Percentiles rank a stretch among this genome's conserved stretches.
phyloP scores from a whole-genome alignment of 1,140 invertebrate genomes.

The Orussus abietinus region DNA sequence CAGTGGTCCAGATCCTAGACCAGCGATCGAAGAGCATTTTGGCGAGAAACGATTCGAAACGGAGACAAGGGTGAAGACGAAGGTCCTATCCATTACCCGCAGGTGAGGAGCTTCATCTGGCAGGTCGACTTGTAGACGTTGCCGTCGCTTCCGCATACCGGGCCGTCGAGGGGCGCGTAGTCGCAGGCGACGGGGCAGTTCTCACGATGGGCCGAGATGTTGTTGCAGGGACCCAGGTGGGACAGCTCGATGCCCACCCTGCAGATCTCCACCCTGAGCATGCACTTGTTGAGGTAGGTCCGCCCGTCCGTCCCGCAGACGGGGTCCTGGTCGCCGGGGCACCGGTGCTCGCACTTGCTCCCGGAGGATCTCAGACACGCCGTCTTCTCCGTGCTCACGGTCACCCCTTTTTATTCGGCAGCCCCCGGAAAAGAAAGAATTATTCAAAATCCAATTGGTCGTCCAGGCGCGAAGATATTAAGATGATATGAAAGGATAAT shows the following conservation, averaged over 20 bases:
- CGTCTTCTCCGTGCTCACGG: conserved; percentile 57
- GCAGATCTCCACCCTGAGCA: conserved; percentile 83
- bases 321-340: conserved; percentile 76
- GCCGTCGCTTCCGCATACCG: conserved; percentile 87
- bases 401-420: conserved; percentile 61
- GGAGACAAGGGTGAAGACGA: no score
- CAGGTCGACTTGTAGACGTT: conserved; percentile 92
- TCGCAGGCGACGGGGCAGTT: conserved; percentile 85
- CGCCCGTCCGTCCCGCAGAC: conserved; percentile 88
- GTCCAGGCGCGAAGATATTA: no score
- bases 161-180: conserved; percentile 77
- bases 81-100: no score
- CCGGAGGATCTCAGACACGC: conserved; percentile 68
- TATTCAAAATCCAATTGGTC: background rate
- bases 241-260: conserved; percentile 67
- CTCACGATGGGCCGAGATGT: conserved; percentile 80
- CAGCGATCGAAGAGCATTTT: no score
- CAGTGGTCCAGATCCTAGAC: no score
- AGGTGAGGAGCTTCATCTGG: conserved; percentile 86
- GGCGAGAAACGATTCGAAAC: no score
- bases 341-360: conserved; percentile 73
- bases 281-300: conserved; percentile 87
- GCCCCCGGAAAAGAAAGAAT: no score
- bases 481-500: no score
- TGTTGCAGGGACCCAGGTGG: conserved; percentile 81